Base-by-base conservation (phyloP, 2,113 vertebrate species). In the Formicarius rufipectus region DNA sequence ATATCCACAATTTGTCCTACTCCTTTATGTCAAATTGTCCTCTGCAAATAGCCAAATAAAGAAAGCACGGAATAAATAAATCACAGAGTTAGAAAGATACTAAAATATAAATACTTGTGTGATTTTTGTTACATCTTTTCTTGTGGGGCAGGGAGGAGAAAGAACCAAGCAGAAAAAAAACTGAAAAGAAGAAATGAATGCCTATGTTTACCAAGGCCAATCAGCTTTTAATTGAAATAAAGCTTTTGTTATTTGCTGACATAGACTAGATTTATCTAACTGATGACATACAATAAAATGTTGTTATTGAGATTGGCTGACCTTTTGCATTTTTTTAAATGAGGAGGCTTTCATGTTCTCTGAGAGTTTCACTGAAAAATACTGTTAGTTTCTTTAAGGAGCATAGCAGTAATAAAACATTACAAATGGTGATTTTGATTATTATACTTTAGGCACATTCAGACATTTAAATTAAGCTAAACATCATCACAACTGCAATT, bases 271-370 rank as follows among this genome's bases (percentile, higher is more conserved):
- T 23, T 45, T 67, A 33, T 44, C 40, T 21, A 90, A 62, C 49
- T 14, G 31, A 67, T 59, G 33, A 49, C n/a, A 91, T 5, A n/a
- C 15, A 81, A 19, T 17, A 69, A 22, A 88, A 76, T 35, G 87
- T 11, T 87, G 15, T 28, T 55, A 49, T 0, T 49, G 72, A 76
- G 28, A 81, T 1, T 22, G 66, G 23, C 96, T 90, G 93, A 99
- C 99, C 99, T 99, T 99, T 95, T 99, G 99, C 91, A 99, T 62
- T 91, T 99, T 99, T 97, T 99, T 99, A 96, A 99, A 99, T 4
- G 99, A 99, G 39, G 99, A 98, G 3, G 99, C 99, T 96, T 99
- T 99, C 99, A 99, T 99, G 82, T 99, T 99, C 50, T 99, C 99
- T 39, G 99, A 99, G 16, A 99, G 97, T 89, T 99, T 99, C 56